Evolutionary conservation across 2,797 vertebrate genomes (phyloP), one percentile per base, ranked within the genome.

Genomic region (Macropodus opercularis): DNA sequence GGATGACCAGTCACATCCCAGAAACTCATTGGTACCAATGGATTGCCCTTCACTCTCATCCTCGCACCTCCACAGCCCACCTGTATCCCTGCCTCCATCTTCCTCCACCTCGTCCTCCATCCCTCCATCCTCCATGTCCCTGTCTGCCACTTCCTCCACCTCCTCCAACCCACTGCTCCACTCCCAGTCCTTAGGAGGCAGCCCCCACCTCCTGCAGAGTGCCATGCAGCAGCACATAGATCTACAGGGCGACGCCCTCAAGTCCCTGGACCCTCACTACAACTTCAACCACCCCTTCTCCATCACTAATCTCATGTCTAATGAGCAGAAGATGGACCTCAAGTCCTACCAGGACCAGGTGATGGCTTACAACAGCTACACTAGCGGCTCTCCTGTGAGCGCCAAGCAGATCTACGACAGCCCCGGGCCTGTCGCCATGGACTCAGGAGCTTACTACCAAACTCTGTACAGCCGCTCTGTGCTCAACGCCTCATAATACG

Each of bases 251-350:
- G 95, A 96, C 10, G 85, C 93, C 10, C 91, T 96, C 67, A 96
- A 95, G 89, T 92, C 92, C 52, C 86, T 95, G 83, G 94, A 96
- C 53, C 93, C 93, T 0, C 92, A 95, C 71, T 96, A 95, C 87
- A 96, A 96, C 89, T 96, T 96, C 89, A 96, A 95, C 84, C 95
- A 96, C 62, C 95, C 95, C 0, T 96, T 96, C 87, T 96, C 95
- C 87, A 96, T 96, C 85, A 96, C 93, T 85, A 96, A 95, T 78
- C 89, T 96, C 84, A 96, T 96, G 95, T 96, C 93, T 83, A 93
- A 94, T 0, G 94, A 96, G 90, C 94, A 95, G 91, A 94, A 94
- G 88, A 93, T 94, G 87, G 93, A 94, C 87, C 89, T 94, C 44
- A 94, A 94, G 87, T 91, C 90, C 69, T 94, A 94, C 72, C 93